Conservation (phyloP, 1,140 invertebrate species). For the Plutomurus gul region DNA sequence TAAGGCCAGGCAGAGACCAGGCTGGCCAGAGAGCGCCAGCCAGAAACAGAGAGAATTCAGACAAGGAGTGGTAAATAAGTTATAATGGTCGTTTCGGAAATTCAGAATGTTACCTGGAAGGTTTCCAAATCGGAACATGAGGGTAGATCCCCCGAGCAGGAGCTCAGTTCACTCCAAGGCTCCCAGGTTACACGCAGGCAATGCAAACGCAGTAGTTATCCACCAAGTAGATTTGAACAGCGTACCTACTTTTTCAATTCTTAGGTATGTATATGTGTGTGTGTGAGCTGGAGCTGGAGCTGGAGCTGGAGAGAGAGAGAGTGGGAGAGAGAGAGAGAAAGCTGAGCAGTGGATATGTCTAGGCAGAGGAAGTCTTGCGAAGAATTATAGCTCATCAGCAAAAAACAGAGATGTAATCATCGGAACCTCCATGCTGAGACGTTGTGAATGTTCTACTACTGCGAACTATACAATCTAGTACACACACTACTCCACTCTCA, state of each 20-base stretch:
- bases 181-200: too few relatives aligned
- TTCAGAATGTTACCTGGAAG: constrained; percentile 52
- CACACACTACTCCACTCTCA: not conserved
- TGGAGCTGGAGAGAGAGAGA: not conserved
- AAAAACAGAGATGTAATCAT: constrained; percentile 51
- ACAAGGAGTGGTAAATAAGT: constrained; percentile 50
- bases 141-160: not conserved
- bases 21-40: not conserved
- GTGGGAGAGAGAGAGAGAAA: not conserved
- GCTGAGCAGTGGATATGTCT: not conserved
- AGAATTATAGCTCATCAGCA: constrained; percentile 51
- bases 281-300: not conserved
- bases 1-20: not conserved
- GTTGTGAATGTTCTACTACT: not conserved
- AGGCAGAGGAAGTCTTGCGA: constrained; percentile 24
- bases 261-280: too few relatives aligned
- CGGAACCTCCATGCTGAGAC: constrained; percentile 43
- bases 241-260: too few relatives aligned
- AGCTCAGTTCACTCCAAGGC: not conserved
- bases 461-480: not conserved
- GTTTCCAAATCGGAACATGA: constrained; percentile 49
- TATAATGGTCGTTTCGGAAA: constrained; percentile 48
- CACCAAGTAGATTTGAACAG: too few relatives aligned
- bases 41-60: constrained; percentile 9
- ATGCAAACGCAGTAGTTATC: too few relatives aligned